Conservation (phyloP, 2,113 vertebrate genomes). For the Ginglymostoma cirratum region DNA sequence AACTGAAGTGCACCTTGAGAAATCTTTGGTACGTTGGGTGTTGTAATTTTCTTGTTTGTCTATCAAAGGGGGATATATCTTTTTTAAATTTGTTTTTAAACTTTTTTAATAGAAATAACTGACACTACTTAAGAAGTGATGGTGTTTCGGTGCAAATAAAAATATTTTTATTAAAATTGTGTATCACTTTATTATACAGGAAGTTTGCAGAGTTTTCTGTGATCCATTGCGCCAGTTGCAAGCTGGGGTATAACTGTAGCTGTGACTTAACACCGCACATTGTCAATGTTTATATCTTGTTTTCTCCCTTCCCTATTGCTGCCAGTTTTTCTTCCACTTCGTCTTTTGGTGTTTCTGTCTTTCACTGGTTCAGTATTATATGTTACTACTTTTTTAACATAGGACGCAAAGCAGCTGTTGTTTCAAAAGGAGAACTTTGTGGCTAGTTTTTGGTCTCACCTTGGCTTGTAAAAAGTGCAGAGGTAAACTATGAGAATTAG, state of each 20-base stretch:
- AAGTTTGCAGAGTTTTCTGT: neutral
- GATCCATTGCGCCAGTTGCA: neutral
- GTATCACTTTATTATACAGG: neutral
- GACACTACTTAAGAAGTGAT: conserved; percentile 4
- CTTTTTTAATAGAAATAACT: neutral
- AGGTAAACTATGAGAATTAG: neutral
- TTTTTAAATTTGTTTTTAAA: conserved; percentile 7
- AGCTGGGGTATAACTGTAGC: neutral
- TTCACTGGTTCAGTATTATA: neutral
- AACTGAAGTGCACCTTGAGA: conserved; percentile 2
- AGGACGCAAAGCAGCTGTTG: too few species aligned
- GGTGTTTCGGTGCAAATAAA: neutral
- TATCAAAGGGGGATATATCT: conserved; percentile 21
- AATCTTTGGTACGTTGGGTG: conserved; percentile 30
- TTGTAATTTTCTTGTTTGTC: neutral
- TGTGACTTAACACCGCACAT: neutral
- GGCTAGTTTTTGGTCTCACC: too few species aligned
- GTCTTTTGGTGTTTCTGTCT: neutral
- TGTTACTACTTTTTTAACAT: neutral
- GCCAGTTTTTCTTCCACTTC: neutral
- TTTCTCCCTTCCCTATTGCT: neutral
- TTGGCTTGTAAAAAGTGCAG: neutral
- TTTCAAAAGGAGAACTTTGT: too few species aligned
- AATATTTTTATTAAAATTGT: neutral
- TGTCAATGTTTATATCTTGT: neutral